Evolutionary conservation across 1,140 invertebrate species (phyloP), one percentile per base, ranked within the genome.

Genomic region (Dufourea novaeangliae): DNA sequence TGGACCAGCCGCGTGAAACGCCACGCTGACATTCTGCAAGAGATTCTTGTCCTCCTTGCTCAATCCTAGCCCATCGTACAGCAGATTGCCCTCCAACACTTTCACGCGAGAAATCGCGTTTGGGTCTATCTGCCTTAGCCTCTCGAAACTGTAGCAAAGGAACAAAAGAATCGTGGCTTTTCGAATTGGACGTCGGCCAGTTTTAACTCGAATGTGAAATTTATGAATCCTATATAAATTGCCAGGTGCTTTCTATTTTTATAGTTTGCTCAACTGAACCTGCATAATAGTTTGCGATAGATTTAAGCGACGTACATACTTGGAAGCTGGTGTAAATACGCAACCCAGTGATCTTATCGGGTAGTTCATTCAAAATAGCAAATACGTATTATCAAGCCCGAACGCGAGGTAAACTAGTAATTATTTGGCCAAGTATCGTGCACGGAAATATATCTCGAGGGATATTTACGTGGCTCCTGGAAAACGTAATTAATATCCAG

Each of bases 81-180:
- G 34, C 6, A 91, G 64, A 75, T 91, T 89, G 20, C 90, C 90
- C 66, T 91, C 87, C 20, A 89, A 79, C 34, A 56, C 56, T 29
- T 69, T 78, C 14, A 91, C 82, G 0, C 86, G 80, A 7, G 73
- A 69, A 37, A 90, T 75, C 39, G 89, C 88, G 34, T 80, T 52
- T 0, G 90, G 84, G 0, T 71, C 52, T 50, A 88, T 67, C 5
- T 86, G 82, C 4, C 80, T 84, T 37, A 90, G 44, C 57, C 90
- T 80, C 29, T 88, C 88, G n/a, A 84, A 91, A 29, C 90, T 91
- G 70, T 25, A 73, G 50, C 61, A 25, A 25, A 44, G 17, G 32
- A 69, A 64, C 8, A 11, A 1, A 12, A 6, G 3, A 41, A 17
- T 20, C 27, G 25, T 71, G 22, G 29, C 7, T 11, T 11, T 27